A percentile compares a stretch with the other conserved stretches of the same genome.
phyloP scores from a whole-genome alignment of 1,140 invertebrate genomes.

The Drosophila quadrilineata region DNA sequence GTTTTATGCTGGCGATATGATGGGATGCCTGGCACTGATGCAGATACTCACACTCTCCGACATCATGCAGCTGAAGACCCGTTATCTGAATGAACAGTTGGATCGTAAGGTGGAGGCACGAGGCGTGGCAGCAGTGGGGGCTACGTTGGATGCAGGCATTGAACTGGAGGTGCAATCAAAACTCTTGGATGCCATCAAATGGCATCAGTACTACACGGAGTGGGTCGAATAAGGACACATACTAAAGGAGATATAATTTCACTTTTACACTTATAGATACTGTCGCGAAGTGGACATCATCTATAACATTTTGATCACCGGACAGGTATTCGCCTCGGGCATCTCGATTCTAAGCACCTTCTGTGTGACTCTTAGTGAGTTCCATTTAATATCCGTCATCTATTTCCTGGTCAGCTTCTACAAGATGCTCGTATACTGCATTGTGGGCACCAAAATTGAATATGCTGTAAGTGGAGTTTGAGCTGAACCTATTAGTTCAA shows the following conservation, averaged over 20 bases:
- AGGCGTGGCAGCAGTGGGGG: background rate
- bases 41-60: slow-evolving; percentile 50
- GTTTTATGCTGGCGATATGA: slow-evolving; percentile 48
- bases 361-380: slow-evolving; percentile 36
- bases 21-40: slow-evolving; percentile 28
- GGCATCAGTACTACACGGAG: slow-evolving; percentile 61
- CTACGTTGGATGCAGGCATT: background rate
- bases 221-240: slow-evolving; percentile 8
- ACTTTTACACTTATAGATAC: slow-evolving; percentile 26
- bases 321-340: slow-evolving; percentile 48
- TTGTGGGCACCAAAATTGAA: slow-evolving; percentile 60
- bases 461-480: too few species aligned
- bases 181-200: slow-evolving; percentile 50
- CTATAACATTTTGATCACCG: slow-evolving; percentile 45
- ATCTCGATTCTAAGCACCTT: slow-evolving; percentile 42
- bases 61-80: slow-evolving; percentile 41
- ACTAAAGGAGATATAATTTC: background rate
- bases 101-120: slow-evolving; percentile 8
- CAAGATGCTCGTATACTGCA: slow-evolving; percentile 54
- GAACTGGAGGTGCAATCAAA: background rate
- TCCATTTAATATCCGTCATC: slow-evolving; percentile 41
- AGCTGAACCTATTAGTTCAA: too few species aligned
- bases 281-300: slow-evolving; percentile 34
- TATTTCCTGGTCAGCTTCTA: slow-evolving; percentile 51
- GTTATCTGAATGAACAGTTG: slow-evolving; percentile 24